Base-by-base conservation (phyloP, 2,888 invertebrate species). In the Amblyjoppa proteus region DNA sequence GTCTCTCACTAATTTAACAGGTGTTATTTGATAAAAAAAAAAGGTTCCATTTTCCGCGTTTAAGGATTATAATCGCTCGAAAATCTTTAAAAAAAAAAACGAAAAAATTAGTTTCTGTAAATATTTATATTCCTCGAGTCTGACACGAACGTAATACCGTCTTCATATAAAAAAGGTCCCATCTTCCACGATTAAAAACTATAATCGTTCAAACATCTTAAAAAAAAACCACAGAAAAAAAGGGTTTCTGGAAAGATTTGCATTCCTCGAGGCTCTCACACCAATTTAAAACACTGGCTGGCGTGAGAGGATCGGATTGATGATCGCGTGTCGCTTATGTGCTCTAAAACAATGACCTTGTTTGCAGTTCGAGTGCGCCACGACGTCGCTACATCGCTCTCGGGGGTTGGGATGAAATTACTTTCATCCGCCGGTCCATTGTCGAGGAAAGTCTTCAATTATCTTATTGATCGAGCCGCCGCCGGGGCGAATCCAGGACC, bases 391-490 rank as follows among this genome's bases (percentile, higher is more conserved):
- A 25, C 45, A 28, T 13, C 28, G 38, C 28, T 20, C 25, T 11
- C 51, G 64, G 66, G 66, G 76, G 53, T 76, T 66, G 41, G 28
- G 88, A 87, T 85, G 86, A 89, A 91, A 91, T 91, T 89, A 89
- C 85, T 89, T 89, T 86, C 90, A 91, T 91, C 91, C 91, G 91
- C 88, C 87, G 88, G 87, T 82, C 69, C 86, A 87, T 88, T 83
- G 89, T 89, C 89, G 89, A 89, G 85, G 89, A 91, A 91, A 91
- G 89, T 91, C 90, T 91, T 91, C 91, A 91, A 91, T 91, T 91
- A 91, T 91, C 89, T 91, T 91, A 91, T 91, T 91, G 91, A 91
- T 91, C 90, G 90, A 70, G 87, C 90, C 87, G 87, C 85, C 86
- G 87, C 64, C 86, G 81, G 88, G 87, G 89, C 87, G 84, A 83